Evolutionary conservation across 2,797 vertebrate species (phyloP).

Genomic region (Rhodeus uyekii): DNA sequence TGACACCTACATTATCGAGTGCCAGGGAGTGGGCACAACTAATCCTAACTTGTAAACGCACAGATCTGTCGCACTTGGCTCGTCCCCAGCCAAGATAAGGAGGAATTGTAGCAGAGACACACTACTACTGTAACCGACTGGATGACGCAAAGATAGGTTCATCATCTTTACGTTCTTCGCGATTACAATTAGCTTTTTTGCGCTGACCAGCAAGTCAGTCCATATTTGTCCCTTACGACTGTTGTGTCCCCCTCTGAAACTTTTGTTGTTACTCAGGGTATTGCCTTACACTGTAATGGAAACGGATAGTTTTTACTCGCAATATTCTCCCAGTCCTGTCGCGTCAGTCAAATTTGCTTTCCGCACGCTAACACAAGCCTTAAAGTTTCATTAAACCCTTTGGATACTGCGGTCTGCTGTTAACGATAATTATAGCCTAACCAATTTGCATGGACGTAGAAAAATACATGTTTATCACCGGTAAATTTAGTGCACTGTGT

Average conservation of each 20-base stretch:
- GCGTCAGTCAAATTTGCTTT: constrained; percentile 4
- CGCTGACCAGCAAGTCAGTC: constrained; percentile 6
- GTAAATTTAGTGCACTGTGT: constrained; percentile 59
- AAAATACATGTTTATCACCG: constrained; percentile 43
- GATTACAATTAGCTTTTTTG: constrained; percentile 29
- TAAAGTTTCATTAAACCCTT: constrained; percentile 41
- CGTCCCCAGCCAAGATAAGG: constrained; percentile 24
- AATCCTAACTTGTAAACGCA: constrained; percentile 77
- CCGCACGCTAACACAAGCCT: constrained; percentile 44
- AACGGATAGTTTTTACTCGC: constrained; percentile 17
- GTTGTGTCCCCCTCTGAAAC: constrained; percentile 60
- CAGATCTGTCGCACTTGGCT: neutral
- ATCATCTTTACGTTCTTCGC: constrained; percentile 20
- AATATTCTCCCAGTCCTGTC: constrained; percentile 35
- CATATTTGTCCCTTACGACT: constrained; percentile 11
- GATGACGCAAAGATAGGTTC: constrained; percentile 22
- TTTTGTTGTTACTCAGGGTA: constrained; percentile 76
- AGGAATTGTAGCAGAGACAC: constrained; percentile 58
- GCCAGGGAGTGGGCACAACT: constrained; percentile 85
- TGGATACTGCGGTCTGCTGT: constrained; percentile 9
- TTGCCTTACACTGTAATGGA: constrained; percentile 71
- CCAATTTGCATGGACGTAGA: constrained; percentile 46
- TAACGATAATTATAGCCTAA: constrained; percentile 28
- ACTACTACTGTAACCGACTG: constrained; percentile 59
- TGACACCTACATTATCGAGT: constrained; percentile 88